Percentiles rank a stretch among this genome's conserved stretches.
phyloP scores from a whole-genome alignment of 2,888 invertebrate species.

The Conus canariensis region DNA sequence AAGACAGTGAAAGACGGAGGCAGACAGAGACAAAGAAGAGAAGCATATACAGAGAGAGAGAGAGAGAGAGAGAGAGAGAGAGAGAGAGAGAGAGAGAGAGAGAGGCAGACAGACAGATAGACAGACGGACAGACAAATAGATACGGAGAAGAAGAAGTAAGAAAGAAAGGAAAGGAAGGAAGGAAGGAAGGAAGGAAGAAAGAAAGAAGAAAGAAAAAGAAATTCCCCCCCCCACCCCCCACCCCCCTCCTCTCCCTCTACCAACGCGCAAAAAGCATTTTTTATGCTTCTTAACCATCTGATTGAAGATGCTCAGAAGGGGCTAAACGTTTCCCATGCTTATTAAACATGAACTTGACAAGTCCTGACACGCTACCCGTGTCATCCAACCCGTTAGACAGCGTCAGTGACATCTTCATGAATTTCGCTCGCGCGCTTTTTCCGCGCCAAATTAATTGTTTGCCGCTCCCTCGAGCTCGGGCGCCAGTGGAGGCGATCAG shows the following conservation, averaged over 20 bases:
- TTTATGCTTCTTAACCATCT: neutral
- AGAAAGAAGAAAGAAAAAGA: neutral
- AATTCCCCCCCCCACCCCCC: neutral
- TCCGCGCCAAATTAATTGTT: constrained; percentile 42
- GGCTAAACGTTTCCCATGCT: constrained; percentile 20
- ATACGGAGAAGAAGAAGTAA: neutral
- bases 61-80: neutral
- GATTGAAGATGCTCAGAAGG: neutral
- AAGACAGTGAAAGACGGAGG: neutral
- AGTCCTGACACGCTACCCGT: constrained; percentile 18
- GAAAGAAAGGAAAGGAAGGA: neutral
- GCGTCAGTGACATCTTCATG: constrained; percentile 26
- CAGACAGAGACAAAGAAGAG: neutral
- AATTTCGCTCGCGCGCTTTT: constrained; percentile 38
- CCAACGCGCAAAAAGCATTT: neutral
- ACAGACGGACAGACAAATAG: constrained; percentile 4
- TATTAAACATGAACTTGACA: constrained; percentile 22
- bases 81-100: constrained; percentile 21
- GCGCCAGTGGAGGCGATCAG: constrained; percentile 17
- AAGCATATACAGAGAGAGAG: too few species aligned
- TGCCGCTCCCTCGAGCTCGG: constrained; percentile 37
- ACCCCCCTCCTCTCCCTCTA: neutral
- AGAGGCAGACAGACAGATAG: neutral
- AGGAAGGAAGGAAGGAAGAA: neutral
- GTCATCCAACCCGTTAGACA: constrained; percentile 22